A percentile compares a stretch with the other conserved stretches of the same genome.
phyloP scores from a whole-genome alignment of 2,113 vertebrate species.

The Lagopus muta region DNA sequence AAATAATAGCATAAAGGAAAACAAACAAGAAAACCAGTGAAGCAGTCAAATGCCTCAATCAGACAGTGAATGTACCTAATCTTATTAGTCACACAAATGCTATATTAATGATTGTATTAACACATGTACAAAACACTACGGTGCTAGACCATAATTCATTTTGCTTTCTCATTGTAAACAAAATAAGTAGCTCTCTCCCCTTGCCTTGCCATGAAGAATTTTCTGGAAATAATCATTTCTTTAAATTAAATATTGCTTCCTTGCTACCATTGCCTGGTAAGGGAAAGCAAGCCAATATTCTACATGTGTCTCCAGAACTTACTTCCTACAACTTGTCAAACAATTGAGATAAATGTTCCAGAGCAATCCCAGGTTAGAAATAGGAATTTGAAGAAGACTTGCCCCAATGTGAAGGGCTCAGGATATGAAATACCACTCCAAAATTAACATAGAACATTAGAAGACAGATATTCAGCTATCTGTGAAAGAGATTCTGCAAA shows the following conservation, averaged over 20 bases:
- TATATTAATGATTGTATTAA: not conserved
- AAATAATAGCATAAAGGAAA: not conserved
- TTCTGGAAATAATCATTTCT: not conserved
- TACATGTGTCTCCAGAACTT: not conserved
- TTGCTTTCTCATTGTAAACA: not conserved
- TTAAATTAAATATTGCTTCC: not conserved
- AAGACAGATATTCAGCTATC: not conserved
- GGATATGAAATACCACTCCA: not conserved
- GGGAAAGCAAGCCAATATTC: not conserved
- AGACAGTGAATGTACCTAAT: not conserved
- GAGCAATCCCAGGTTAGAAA: not conserved
- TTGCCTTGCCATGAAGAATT: not conserved
- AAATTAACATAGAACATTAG: not conserved
- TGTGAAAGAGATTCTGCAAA: not conserved
- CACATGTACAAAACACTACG: not conserved
- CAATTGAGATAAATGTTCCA: not conserved
- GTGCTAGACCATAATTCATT: not conserved
- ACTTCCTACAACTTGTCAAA: not conserved
- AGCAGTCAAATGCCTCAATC: not conserved
- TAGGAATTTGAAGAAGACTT: not conserved
- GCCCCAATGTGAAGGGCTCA: too few species aligned
- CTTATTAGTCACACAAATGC: not conserved
- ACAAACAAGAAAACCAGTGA: not conserved
- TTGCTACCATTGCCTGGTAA: not conserved
- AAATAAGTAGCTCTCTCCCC: not conserved